Evolutionary conservation across 64 coral and sea anemone species (phyloP).

Genomic region (Pachyseris speciosa): DNA sequence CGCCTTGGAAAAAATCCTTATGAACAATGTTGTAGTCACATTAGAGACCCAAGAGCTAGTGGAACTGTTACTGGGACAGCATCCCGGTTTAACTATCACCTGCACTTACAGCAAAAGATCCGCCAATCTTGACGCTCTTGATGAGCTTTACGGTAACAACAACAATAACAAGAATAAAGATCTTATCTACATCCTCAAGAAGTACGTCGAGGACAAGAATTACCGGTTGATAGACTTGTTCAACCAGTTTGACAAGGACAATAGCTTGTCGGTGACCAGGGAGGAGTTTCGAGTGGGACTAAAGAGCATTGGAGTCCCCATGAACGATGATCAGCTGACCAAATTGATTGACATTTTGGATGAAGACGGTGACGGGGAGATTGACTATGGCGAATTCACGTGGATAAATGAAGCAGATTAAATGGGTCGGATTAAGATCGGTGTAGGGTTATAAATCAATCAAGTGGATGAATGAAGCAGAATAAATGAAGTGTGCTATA

Average conservation of each 20-base stretch:
- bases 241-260: slow-evolving; percentile 99
- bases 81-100: slow-evolving; percentile 62
- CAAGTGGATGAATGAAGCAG: too few relatives aligned
- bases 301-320: slow-evolving; percentile 78
- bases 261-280: slow-evolving; percentile 87
- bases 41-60: slow-evolving; percentile 73
- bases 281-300: slow-evolving; percentile 82
- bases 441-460: too few relatives aligned
- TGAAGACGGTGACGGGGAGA: slow-evolving; percentile 87
- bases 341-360: slow-evolving; percentile 76
- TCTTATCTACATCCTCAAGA: slow-evolving; percentile 65
- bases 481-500: too few relatives aligned
- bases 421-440: too few relatives aligned
- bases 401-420: slow-evolving; percentile 77
- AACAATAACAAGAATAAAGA: slow-evolving; percentile 71
- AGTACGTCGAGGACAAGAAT: slow-evolving; percentile 82
- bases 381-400: slow-evolving; percentile 91
- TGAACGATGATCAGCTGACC: slow-evolving; percentile 78
- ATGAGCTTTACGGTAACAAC: slow-evolving; percentile 15
- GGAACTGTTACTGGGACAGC: slow-evolving; percentile 49
- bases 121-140: slow-evolving; percentile 23
- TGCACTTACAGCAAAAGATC: slow-evolving; percentile 63
- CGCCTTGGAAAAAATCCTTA: slow-evolving; percentile 66
- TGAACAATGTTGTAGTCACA: slow-evolving; percentile 85
- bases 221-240: slow-evolving; percentile 85